Percentiles rank a stretch among this genome's conserved stretches.
Conservation (phyloP, 2,113 vertebrate species). For the Leiothrix lutea region DNA sequence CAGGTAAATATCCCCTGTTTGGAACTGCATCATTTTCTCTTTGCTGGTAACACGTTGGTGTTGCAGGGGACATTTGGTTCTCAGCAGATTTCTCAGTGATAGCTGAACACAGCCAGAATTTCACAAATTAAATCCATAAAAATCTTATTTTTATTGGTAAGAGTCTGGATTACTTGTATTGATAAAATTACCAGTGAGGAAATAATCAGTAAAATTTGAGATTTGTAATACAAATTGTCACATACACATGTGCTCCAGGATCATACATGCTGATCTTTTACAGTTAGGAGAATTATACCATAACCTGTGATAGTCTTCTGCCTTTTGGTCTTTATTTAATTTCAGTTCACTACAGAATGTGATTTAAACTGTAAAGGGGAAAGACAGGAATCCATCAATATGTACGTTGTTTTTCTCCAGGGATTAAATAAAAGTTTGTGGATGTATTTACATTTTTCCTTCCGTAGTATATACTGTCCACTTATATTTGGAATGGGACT, state of each 20-base stretch:
- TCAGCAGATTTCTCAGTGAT: background rate
- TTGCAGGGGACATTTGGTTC: background rate
- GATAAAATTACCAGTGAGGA: background rate
- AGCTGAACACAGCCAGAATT: background rate
- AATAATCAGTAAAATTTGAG: background rate
- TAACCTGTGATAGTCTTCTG: background rate
- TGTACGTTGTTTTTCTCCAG: background rate
- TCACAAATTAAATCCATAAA: background rate
- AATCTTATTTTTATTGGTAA: background rate
- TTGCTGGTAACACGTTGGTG: background rate
- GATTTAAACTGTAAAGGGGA: background rate
- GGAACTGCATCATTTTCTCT: background rate
- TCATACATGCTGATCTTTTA: background rate
- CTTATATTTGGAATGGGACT: slow-evolving; percentile 58
- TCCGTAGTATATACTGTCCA: slow-evolving; percentile 26
- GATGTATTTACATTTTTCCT: slow-evolving; percentile 60
- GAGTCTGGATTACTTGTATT: background rate
- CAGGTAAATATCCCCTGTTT: background rate
- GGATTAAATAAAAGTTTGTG: slow-evolving; percentile 58
- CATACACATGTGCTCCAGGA: background rate
- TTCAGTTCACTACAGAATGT: background rate
- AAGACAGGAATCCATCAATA: slow-evolving; percentile 9
- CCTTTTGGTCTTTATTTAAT: background rate
- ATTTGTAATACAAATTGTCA: background rate
- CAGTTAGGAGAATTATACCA: background rate